A percentile compares a stretch with the other conserved stretches of the same genome.
Conservation (phyloP, 1,140 invertebrate species). For the Agrypnia vestita region DNA sequence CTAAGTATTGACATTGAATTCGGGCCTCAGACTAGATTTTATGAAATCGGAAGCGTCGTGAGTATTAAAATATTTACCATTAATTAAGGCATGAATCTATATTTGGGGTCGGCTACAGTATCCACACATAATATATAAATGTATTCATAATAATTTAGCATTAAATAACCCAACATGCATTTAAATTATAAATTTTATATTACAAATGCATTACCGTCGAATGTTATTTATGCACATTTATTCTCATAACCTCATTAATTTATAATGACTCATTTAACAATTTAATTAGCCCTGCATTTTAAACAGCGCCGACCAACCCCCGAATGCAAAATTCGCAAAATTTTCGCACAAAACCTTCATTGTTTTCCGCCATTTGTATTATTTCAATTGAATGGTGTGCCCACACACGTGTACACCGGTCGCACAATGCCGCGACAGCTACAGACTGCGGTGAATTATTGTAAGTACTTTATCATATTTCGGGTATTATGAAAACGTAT, state of each 20-base stretch:
- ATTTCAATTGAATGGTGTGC: slow-evolving; percentile 47
- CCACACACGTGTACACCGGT: background rate
- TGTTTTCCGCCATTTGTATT: slow-evolving; percentile 38
- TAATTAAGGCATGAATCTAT: no score
- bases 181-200: no score
- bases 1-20: no score
- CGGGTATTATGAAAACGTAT: slow-evolving; percentile 35
- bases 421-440: slow-evolving; percentile 10
- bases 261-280: slow-evolving; percentile 29
- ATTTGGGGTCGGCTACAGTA: no score
- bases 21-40: no score
- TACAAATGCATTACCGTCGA: background rate
- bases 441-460: slow-evolving; percentile 49
- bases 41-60: no score
- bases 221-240: slow-evolving; percentile 19
- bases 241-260: slow-evolving; percentile 27
- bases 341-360: slow-evolving; percentile 40
- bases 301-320: slow-evolving; percentile 3
- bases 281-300: slow-evolving; percentile 35
- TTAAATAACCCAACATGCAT: no score
- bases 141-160: no score
- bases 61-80: no score
- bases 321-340: slow-evolving; percentile 8
- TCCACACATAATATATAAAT: no score
- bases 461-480: slow-evolving; percentile 28